Evolutionary conservation across 1,140 invertebrate species (phyloP).

Genomic region (Wasmannia auropunctata): DNA sequence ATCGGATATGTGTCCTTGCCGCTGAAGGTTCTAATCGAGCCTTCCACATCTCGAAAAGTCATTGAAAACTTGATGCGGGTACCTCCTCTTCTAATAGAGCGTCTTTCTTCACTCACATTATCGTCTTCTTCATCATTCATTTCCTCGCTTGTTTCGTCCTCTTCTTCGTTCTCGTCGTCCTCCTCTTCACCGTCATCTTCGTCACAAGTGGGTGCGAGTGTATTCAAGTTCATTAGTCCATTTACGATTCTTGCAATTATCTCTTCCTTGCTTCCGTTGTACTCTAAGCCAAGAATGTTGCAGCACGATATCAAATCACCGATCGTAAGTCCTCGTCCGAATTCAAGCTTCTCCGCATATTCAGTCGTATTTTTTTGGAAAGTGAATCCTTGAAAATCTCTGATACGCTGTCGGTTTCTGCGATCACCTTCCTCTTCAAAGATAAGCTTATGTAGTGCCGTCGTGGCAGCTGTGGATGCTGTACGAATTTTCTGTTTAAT

Average conservation of each 20-base stretch:
- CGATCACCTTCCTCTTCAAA: conserved; percentile 9
- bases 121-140: background rate
- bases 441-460: background rate
- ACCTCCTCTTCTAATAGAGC: background rate
- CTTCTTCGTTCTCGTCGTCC: background rate
- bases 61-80: background rate
- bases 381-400: conserved; percentile 10
- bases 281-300: conserved; percentile 29
- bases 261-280: conserved; percentile 28
- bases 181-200: background rate
- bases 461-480: background rate
- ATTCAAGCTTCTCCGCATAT: background rate
- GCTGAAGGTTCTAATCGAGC: conserved; percentile 61
- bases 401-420: background rate
- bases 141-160: background rate
- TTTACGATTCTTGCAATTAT: background rate
- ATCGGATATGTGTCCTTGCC: conserved; percentile 66
- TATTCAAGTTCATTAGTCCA: conserved; percentile 13
- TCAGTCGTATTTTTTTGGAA: background rate
- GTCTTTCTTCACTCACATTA: background rate
- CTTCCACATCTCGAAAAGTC: conserved; percentile 47
- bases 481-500: background rate
- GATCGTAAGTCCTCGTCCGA: background rate
- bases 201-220: background rate
- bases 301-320: conserved; percentile 11